Evolutionary conservation across 2,113 vertebrate genomes (phyloP).

Genomic region (Notothenia coriiceps): DNA sequence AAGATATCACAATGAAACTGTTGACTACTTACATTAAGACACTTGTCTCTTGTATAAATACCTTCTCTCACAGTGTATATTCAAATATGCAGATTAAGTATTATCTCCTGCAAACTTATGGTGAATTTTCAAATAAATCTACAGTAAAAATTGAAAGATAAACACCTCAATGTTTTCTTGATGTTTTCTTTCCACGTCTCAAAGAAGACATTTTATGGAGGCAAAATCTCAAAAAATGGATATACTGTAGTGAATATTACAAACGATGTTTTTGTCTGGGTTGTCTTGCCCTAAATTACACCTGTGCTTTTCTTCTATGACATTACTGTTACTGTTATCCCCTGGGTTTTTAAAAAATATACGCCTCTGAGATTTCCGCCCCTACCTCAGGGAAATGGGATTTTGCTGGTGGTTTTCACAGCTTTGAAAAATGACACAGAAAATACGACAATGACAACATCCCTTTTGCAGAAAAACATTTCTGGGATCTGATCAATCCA

Average conservation of each 20-base stretch:
- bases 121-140: no score
- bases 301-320: not conserved
- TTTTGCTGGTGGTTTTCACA: not conserved
- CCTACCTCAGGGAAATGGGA: not conserved
- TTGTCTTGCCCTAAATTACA: not conserved
- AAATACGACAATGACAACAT: not conserved
- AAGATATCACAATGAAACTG: not conserved
- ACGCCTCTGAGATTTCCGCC: not conserved
- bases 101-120: no score
- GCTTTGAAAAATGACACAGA: not conserved
- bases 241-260: no score
- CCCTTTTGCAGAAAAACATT: not conserved
- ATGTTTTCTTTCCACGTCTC: no score
- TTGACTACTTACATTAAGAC: not conserved
- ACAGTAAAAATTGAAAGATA: no score
- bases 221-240: no score
- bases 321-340: not conserved
- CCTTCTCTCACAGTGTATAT: no score
- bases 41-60: not conserved
- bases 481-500: not conserved
- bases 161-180: no score
- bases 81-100: no score
- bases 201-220: no score
- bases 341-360: not conserved
- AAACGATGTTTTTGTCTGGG: no score